Percentiles rank a stretch among this genome's conserved stretches.
Conservation (phyloP, 2,888 invertebrate genomes). For the Terebella lapidaria region DNA sequence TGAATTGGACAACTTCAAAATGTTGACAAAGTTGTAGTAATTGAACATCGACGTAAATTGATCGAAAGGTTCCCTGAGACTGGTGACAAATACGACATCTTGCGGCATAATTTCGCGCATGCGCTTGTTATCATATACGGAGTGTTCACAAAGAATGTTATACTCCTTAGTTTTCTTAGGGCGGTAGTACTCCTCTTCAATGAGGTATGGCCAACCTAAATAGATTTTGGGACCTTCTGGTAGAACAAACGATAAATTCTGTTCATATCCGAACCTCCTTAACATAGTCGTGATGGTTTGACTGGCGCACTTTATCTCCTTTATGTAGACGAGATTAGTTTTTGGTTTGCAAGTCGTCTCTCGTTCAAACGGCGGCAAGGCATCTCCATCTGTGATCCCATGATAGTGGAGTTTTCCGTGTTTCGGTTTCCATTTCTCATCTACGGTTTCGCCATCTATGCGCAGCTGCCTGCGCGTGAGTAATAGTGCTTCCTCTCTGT, state of each 20-base stretch:
- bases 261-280: slow-evolving; percentile 36
- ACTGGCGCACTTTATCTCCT: slow-evolving; percentile 50
- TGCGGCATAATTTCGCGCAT: slow-evolving; percentile 39
- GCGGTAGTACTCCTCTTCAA: slow-evolving; percentile 34
- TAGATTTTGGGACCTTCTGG: slow-evolving; percentile 38
- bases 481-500: too few relatives aligned
- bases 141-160: slow-evolving; percentile 45
- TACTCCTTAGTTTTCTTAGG: slow-evolving; percentile 29
- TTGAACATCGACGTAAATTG: slow-evolving; percentile 43
- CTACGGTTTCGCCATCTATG: too few relatives aligned
- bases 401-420: too few relatives aligned
- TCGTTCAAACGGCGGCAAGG: too few relatives aligned
- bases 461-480: too few relatives aligned
- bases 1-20: too few relatives aligned
- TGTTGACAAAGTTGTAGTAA: slow-evolving; percentile 43
- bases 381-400: too few relatives aligned
- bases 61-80: slow-evolving; percentile 42
- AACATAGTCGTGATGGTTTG: slow-evolving; percentile 41
- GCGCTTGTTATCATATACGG: slow-evolving; percentile 36
- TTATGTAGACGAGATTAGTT: slow-evolving; percentile 44
- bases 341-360: slow-evolving; percentile 3
- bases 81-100: slow-evolving; percentile 38
- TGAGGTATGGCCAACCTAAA: slow-evolving; percentile 45
- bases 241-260: slow-evolving; percentile 40
- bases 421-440: too few relatives aligned